These are phyloP conservation scores for Poicephalus gulielmi DNA, from an alignment of 2,113 vertebrate species.

Conservation along the genomic window DNA sequence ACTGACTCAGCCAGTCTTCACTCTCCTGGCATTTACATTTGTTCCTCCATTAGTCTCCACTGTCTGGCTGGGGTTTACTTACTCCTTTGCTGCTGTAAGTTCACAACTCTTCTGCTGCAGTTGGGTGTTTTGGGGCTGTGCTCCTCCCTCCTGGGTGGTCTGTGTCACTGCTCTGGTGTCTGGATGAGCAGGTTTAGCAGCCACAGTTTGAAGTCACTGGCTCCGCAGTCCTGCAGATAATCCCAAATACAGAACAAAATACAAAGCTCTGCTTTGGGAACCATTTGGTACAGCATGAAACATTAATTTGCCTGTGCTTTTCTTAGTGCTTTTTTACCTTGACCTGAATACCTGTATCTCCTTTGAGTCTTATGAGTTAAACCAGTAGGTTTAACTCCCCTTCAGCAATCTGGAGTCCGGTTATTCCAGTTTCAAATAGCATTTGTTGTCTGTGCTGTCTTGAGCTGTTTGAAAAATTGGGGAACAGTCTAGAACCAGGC, in stretches of 20 bases:
- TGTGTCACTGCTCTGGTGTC: accelerated
- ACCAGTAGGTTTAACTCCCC: neutral
- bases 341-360: neutral
- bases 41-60: constrained; percentile 79
- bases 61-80: constrained; percentile 81
- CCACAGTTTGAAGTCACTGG: neutral
- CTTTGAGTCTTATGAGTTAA: neutral
- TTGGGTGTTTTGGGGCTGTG: neutral
- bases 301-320: neutral
- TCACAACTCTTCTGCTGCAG: neutral
- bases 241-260: neutral
- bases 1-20: constrained; percentile 79
- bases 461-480: neutral
- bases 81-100: constrained; percentile 84
- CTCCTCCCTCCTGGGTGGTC: neutral
- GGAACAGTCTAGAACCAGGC: neutral
- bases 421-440: neutral
- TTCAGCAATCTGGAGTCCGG: neutral
- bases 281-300: neutral
- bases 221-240: neutral
- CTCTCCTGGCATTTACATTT: constrained; percentile 80
- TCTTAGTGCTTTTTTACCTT: neutral
- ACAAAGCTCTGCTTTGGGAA: neutral
- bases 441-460: neutral
- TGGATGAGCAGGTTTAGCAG: neutral